Evolutionary conservation across 2,888 invertebrate genomes (phyloP).

Genomic region (Melipona bicolor): DNA sequence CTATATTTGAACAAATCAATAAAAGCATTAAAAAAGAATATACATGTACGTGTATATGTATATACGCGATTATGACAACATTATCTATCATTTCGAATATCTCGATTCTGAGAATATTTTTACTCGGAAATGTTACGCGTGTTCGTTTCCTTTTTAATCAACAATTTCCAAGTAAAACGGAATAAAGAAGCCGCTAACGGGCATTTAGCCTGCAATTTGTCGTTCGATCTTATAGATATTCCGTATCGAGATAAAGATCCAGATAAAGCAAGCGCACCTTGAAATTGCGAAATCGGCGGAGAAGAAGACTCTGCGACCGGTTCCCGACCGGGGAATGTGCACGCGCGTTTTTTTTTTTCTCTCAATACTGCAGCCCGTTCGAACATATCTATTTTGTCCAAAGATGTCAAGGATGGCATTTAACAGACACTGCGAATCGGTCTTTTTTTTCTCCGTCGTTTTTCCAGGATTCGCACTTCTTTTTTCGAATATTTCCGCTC

Average conservation of each 20-base stretch:
- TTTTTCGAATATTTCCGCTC: not conserved
- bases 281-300: conserved; percentile 48
- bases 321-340: conserved; percentile 36
- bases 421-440: conserved; percentile 23
- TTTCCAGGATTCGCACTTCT: not conserved
- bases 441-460: conserved; percentile 29
- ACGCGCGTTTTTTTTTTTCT: conserved; percentile 6
- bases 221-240: conserved; percentile 26
- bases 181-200: not conserved
- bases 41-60: not conserved
- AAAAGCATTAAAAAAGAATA: conserved; percentile 48
- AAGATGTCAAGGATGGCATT: conserved; percentile 60
- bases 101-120: not conserved
- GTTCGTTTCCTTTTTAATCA: not conserved
- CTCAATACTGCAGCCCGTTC: conserved; percentile 18
- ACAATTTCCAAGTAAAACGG: not conserved
- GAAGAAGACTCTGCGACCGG: conserved; percentile 56
- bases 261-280: conserved; percentile 52
- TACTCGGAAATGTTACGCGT: not conserved
- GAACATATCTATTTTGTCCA: conserved; percentile 48
- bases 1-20: conserved; percentile 54
- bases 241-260: conserved; percentile 46
- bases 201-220: conserved; percentile 5
- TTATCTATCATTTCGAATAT: not conserved
- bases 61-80: not conserved